Evolutionary conservation across 2,888 invertebrate genomes (phyloP), one percentile per base, ranked within the genome.

Genomic region (Elysia crispata): DNA sequence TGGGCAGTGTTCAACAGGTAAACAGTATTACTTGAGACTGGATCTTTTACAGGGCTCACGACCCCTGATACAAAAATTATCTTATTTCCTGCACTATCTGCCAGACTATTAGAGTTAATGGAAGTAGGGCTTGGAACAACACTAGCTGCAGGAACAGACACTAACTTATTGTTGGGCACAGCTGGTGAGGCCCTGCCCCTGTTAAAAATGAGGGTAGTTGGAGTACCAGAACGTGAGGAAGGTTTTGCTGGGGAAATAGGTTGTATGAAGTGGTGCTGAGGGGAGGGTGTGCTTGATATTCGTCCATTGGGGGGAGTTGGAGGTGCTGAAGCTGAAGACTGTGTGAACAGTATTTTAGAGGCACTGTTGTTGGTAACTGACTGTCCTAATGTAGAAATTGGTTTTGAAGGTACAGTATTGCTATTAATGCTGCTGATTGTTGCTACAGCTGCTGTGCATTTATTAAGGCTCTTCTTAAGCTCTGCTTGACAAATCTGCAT

Each of bases 401-500:
- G 69, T 72, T 41, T 75, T 69, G 78, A 41, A 74, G 75, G 60
- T 82, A 81, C 41, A 74, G 80, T 50, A 5, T 31, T 33, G 15
- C 31, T 25, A 1, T 50, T 25, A 20, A 50, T 30, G 13, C 41
- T 13, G 5, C 76, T 20, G 30, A 41, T 62, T 25, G 41, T 67
- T 15, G 54, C 77, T 15, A 50, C 31, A 31, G 41, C 76, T 23
- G 73, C 60, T 23, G 72, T 64, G 33, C 74, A 54, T 62, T 73
- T 79, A 31, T 33, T 79, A 41, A 83, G 79, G 90, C 97, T 97
- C 92, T 97, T 97, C 93, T 97, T 97, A 85, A 98, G 96, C n/a
- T 94, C 94, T 72, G 93, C 94, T 92, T 94, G 93, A 86, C 93
- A 93, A 87, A 98, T 98, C 93, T 98, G 97, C 92, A 97, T 97